Base-by-base conservation (phyloP, 2,797 vertebrate genomes). In the Hemitrygon akajei region DNA sequence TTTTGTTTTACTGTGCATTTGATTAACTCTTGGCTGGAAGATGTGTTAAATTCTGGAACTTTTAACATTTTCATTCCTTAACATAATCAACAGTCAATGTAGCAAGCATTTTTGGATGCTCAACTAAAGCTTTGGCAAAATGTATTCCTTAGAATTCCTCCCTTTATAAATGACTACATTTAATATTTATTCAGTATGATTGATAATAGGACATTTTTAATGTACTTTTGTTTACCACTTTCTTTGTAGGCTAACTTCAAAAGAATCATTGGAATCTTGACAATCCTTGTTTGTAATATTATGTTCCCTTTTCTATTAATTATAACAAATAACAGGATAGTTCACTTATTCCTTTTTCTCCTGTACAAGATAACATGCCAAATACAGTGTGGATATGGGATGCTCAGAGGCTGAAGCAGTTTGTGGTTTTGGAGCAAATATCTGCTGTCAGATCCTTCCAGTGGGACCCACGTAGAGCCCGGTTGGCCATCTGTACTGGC, bases 341-440 rank as follows among this genome's bases (percentile, higher is more conserved):
- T 25, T 30, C 47, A 34, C 20, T 47, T 40, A 69, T 91, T 0
- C 12, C 30, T 79, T 37, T 81, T 66, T 69, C 34, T 77, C 60
- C 34, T 87, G 40, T 60, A 7, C 27, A 94, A 99, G 99, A 99
- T 96, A 98, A 97, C 94, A 96, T 98, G 95, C 97, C 98, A 58
- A 97, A 95, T 0, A 96, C 96, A 0, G 95, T 99, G 69, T 99
- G 99, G 98, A 96, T 99, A 95, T 99, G 99, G 99, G 98, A 99
- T 95, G 95, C 98, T 76, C 97, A 97, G 94, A 98, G 96, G 96
- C 96, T 99, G 96, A 96, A 96, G 27, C 97, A 98, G 79, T 96
- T 95, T 0, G 98, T 97, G 1, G 97, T 98, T 75, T 94, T 99
- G 3, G 98, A 99, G 95, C 98, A 99, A 95, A 97, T 97, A 25